phyloP scores from a whole-genome alignment of 2,113 vertebrate genomes.

The Oreochromis tanganicae region DNA sequence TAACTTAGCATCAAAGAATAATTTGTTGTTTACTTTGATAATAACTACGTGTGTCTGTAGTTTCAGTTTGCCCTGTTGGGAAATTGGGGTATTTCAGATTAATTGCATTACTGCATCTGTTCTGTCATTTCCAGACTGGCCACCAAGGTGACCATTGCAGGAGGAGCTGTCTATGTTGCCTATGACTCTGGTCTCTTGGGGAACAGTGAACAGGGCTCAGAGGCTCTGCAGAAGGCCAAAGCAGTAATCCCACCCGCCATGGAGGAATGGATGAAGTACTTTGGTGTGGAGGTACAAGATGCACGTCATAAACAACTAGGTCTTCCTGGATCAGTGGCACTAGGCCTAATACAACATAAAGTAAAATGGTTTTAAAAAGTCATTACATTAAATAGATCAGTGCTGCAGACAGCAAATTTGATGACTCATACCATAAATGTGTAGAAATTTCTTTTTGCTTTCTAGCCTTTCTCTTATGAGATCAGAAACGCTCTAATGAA shows the following conservation, averaged over 20 bases:
- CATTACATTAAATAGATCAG: neutral
- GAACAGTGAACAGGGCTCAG: slow-evolving; percentile 74
- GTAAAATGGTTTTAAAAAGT: neutral
- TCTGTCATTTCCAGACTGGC: slow-evolving; percentile 72
- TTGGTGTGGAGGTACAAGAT: slow-evolving; percentile 79
- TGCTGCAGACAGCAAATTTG: neutral
- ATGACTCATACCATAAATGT: neutral
- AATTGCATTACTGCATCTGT: neutral
- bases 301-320: neutral
- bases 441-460: neutral
- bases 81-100: neutral
- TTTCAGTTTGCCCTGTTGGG: neutral
- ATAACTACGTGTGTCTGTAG: neutral
- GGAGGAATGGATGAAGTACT: slow-evolving; percentile 83
- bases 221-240: slow-evolving; percentile 77
- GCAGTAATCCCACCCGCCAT: slow-evolving; percentile 79
- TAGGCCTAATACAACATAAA: neutral
- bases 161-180: slow-evolving; percentile 82
- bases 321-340: neutral
- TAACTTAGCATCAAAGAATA: neutral
- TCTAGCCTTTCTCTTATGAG: neutral
- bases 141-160: slow-evolving; percentile 84
- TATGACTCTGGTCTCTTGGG: slow-evolving; percentile 85
- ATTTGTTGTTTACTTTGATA: neutral
- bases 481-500: neutral